Evolutionary conservation across 2,888 invertebrate genomes (phyloP).

Genomic region (Nymphalis urticae): DNA sequence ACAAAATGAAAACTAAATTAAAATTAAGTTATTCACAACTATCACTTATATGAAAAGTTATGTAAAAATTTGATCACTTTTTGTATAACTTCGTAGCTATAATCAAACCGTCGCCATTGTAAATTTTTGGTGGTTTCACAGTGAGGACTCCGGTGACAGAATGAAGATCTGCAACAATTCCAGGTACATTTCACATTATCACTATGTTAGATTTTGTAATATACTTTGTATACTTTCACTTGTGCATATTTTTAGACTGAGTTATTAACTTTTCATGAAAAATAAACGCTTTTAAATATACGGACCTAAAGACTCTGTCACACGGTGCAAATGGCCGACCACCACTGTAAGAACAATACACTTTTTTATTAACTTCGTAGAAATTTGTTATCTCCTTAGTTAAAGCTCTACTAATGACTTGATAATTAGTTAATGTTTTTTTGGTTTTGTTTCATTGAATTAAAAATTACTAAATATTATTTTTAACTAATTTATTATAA

Average conservation of each 20-base stretch:
- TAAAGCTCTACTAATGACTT: conserved; percentile 42
- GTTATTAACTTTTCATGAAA: conserved; percentile 73
- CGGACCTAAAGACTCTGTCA: conserved; percentile 84
- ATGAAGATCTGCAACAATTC: conserved; percentile 79
- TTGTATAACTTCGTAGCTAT: conserved; percentile 56
- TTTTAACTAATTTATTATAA: conserved; percentile 41
- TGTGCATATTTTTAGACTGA: conserved; percentile 69
- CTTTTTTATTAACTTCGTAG: conserved; percentile 53
- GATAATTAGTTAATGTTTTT: conserved; percentile 61
- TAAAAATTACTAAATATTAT: conserved; percentile 22
- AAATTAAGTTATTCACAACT: conserved; percentile 46
- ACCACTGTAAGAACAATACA: conserved; percentile 83
- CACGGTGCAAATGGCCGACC: conserved; percentile 87
- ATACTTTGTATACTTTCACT: conserved; percentile 56
- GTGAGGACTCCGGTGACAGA: conserved; percentile 77
- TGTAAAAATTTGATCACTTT: conserved; percentile 56
- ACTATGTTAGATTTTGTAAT: conserved; percentile 62
- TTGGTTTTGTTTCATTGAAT: conserved; percentile 37
- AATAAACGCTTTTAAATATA: conserved; percentile 72
- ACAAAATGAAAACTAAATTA: conserved; percentile 56
- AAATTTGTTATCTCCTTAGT: conserved; percentile 50
- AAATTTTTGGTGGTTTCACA: conserved; percentile 73
- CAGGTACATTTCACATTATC: conserved; percentile 73
- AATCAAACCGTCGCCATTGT: conserved; percentile 77
- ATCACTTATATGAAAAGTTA: conserved; percentile 43